Conservation (phyloP, 2,113 vertebrate species). For the Oryctolagus cuniculus region mOryCun1.1 NC_091439.1:84267501-84268000, state of each 20-base stretch:
- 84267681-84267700: conserved; percentile 48
- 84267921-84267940: conserved; percentile 31
- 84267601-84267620: background rate
- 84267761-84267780: background rate
- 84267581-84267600: background rate
- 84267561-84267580: background rate
- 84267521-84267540: conserved; percentile 20
- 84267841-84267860: background rate
- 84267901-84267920: background rate
- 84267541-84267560: conserved; percentile 2
- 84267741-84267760: background rate
- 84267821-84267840: background rate
- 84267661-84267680: background rate
- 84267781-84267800: background rate
- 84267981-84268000: background rate
- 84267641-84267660: background rate
- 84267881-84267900: background rate
- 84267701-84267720: conserved; percentile 7
- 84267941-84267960: background rate
- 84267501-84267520: background rate
- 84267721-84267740: background rate
- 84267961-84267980: background rate
- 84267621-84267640: background rate
- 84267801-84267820: background rate
- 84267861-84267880: background rate